A percentile compares a stretch with the other conserved stretches of the same genome.
Evolutionary conservation across 2,888 invertebrate genomes (phyloP).

Genomic region (Kuschelorhynchus macadamiae): DNA sequence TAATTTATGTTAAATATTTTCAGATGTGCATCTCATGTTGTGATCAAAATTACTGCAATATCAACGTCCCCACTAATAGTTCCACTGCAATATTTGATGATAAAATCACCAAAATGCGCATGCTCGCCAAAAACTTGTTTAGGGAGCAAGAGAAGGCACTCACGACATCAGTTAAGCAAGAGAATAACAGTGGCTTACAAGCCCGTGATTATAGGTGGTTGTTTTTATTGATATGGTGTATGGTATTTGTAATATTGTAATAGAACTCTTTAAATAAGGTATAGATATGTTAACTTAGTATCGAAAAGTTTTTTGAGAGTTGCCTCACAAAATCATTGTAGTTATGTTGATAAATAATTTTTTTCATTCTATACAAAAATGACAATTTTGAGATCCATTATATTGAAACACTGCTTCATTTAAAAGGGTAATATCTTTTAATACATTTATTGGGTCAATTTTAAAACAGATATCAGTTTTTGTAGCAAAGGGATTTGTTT

Average conservation of each 20-base stretch:
- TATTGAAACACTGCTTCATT: too few relatives aligned
- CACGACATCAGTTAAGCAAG: slow-evolving; percentile 66
- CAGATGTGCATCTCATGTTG: slow-evolving; percentile 77
- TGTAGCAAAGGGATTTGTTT: too few relatives aligned
- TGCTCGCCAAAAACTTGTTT: slow-evolving; percentile 67
- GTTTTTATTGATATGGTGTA: slow-evolving; percentile 19
- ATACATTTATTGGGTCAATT: too few relatives aligned
- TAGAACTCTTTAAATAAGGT: not conserved
- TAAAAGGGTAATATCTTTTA: too few relatives aligned
- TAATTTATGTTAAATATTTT: slow-evolving; percentile 53
- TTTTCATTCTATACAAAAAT: too few relatives aligned
- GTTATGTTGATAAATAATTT: too few relatives aligned
- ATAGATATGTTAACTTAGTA: too few relatives aligned
- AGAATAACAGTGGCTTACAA: slow-evolving; percentile 51
- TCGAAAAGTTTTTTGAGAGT: too few relatives aligned
- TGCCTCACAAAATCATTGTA: too few relatives aligned
- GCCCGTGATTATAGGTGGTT: slow-evolving; percentile 1
- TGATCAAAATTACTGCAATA: slow-evolving; percentile 76
- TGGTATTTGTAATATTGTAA: slow-evolving; percentile 17
- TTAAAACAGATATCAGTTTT: too few relatives aligned
- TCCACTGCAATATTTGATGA: slow-evolving; percentile 72
- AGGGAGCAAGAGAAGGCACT: slow-evolving; percentile 67
- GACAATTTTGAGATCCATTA: too few relatives aligned
- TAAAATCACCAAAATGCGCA: slow-evolving; percentile 68
- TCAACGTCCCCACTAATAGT: slow-evolving; percentile 74